Evolutionary conservation across 1,140 invertebrate species (phyloP).

Genomic region (Cyclina sinensis): DNA sequence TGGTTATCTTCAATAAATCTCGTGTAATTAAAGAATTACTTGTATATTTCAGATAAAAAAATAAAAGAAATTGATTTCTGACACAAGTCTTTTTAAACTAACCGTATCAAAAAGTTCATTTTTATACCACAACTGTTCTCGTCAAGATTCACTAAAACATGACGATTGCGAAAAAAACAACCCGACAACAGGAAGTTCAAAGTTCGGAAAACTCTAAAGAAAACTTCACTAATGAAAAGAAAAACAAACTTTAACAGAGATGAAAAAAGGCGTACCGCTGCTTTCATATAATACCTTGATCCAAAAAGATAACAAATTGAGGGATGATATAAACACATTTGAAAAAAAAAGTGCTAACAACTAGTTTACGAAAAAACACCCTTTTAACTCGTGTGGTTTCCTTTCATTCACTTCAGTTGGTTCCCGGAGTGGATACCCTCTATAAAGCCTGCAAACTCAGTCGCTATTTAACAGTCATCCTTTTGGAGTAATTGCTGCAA

Average conservation of each 20-base stretch:
- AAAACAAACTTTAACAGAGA: background rate
- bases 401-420: background rate
- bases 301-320: background rate
- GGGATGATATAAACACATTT: constrained; percentile 47
- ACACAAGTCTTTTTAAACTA: too few relatives aligned
- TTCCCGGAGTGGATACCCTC: background rate
- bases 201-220: constrained; percentile 10
- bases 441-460: constrained; percentile 9
- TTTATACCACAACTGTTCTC: too few relatives aligned
- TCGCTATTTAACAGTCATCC: constrained; percentile 42
- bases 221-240: constrained; percentile 21
- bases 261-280: constrained; percentile 5
- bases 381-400: background rate
- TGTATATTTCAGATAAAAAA: too few relatives aligned
- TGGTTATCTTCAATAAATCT: too few relatives aligned
- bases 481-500: constrained; percentile 65
- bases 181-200: background rate
- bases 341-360: constrained; percentile 21
- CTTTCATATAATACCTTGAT: background rate
- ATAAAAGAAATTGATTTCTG: too few relatives aligned
- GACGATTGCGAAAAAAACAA: too few relatives aligned
- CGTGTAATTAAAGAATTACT: too few relatives aligned
- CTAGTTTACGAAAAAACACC: constrained; percentile 26
- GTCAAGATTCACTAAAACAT: too few relatives aligned
- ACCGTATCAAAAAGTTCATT: too few relatives aligned